Base-by-base conservation (phyloP, 1,140 invertebrate genomes). In the Drosophila prosaltans region DNA sequence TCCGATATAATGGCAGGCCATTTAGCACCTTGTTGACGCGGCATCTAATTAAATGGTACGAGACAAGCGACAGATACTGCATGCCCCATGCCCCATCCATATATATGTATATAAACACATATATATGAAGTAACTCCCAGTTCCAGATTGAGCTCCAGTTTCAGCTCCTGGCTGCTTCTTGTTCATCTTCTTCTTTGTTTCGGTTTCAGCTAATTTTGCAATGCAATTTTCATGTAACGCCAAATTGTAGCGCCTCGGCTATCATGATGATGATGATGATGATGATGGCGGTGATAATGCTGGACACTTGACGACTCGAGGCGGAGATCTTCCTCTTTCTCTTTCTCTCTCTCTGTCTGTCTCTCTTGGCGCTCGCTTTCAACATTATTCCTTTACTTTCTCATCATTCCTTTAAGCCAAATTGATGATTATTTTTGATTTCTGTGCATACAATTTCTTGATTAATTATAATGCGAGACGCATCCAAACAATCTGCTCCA, bases 21-120 rank as follows among this genome's bases (percentile, higher is more conserved):
- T 89, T 89, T 89, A 89, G 85, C 84, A 89, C 84, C 84, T 89
- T 89, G 84, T 90, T 89, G 84, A 89, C 85, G 84, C 84, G 85
- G 85, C 85, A 90, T 89, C 84, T 89, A 89, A 89, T 89, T 89
- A 89, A 89, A 90, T 73, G 75, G 74, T 78, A 45, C 73, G 67
- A 61, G 62, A 61, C 73, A 58, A 59, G 73, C 32, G 54, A 65
- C 65, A 30, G 72, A 51, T 43, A 65, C n/a, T 30, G 36, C 26
- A 58, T 30, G 39, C 41, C 41, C 6, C 43, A 45, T 45, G 43
- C 41, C 2, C 45, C 45, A 51, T 43, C 2, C 21, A 26, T 9
- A 51, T 26, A 51, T 51, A 7, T 36, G 6, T 36, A 36, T 36
- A 36, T 36, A 36, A 4, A 5, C 6, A 36, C 6, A 36, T 36